Percentiles rank a stretch among this genome's conserved stretches.
phyloP scores from a whole-genome alignment of 2,113 vertebrate genomes.

The Meles meles region DNA sequence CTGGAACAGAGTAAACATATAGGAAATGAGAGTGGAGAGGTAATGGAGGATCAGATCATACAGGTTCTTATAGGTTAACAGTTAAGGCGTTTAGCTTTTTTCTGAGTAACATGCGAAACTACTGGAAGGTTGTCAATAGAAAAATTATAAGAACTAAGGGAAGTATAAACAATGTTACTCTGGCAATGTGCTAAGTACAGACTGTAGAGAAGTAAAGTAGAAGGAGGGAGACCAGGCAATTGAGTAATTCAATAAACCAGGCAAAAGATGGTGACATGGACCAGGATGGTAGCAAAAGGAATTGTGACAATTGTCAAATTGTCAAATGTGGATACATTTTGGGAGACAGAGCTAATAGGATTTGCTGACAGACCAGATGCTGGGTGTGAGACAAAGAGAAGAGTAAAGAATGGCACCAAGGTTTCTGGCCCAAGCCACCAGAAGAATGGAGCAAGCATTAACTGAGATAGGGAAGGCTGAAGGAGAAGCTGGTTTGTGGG shows the following conservation, averaged over 20 bases:
- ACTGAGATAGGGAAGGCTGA: not conserved
- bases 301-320: not conserved
- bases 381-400: not conserved
- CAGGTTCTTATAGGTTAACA: not conserved
- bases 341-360: not conserved
- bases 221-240: not conserved
- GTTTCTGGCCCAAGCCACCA: not conserved
- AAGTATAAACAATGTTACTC: not conserved
- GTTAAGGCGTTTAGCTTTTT: not conserved
- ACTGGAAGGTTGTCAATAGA: not conserved
- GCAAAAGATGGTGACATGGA: not conserved
- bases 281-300: not conserved
- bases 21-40: not conserved
- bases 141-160: not conserved
- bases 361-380: not conserved
- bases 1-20: not conserved
- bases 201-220: not conserved
- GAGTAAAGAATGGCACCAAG: not conserved
- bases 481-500: not conserved
- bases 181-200: not conserved
- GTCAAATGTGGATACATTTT: not conserved
- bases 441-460: not conserved
- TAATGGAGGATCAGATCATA: not conserved
- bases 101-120: not conserved
- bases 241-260: not conserved